Evolutionary conservation across 2,113 vertebrate genomes (phyloP).

Genomic region (Ptychochromis oligacanthus): DNA sequence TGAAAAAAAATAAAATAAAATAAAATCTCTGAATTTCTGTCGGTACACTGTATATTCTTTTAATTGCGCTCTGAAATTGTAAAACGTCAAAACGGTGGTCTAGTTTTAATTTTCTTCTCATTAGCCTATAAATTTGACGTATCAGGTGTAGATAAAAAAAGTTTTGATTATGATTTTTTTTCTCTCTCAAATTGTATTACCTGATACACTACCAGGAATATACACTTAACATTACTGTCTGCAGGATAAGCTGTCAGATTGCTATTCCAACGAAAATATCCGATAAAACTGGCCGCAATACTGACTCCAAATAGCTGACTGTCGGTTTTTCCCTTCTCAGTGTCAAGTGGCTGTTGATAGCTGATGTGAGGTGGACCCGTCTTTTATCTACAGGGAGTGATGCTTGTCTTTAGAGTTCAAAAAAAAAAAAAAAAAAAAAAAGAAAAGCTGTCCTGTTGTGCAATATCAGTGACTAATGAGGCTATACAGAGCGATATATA

Average conservation of each 20-base stretch:
- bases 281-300: constrained; percentile 18
- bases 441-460: constrained; percentile 5
- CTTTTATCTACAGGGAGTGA: constrained; percentile 37
- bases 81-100: background rate
- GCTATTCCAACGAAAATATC: constrained; percentile 33
- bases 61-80: background rate
- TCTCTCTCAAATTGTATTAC: background rate
- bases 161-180: background rate
- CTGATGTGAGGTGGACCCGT: constrained; percentile 21
- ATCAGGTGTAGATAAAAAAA: background rate
- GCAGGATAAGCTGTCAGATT: background rate
- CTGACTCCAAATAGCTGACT: constrained; percentile 10
- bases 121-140: background rate
- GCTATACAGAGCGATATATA: background rate
- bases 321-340: constrained; percentile 34
- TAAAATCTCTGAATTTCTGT: background rate
- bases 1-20: background rate
- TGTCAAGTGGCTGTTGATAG: constrained; percentile 70
- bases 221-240: background rate
- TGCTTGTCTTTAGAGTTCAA: constrained; percentile 20
- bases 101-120: background rate
- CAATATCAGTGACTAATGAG: constrained; percentile 18
- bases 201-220: background rate
- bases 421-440: background rate
- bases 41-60: background rate